Evolutionary conservation across 2,888 invertebrate genomes (phyloP), one percentile per base, ranked within the genome.

Genomic region (Globia sparganii): DNA sequence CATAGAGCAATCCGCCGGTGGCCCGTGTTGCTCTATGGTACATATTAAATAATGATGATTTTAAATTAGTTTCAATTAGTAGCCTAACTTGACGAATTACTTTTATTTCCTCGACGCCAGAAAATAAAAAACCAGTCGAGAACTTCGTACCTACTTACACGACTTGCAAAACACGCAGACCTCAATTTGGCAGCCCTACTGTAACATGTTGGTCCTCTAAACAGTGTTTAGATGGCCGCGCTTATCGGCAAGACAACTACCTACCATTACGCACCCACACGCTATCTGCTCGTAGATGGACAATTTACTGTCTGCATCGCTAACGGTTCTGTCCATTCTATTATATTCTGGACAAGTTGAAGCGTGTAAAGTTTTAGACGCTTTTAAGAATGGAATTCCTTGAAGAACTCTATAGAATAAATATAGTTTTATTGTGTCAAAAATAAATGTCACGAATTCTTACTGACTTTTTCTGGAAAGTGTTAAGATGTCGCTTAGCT

Each of bases 191-290:
- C 86, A 83, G 43, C 78, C 86, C 86, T 86, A 75, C 4, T 5
- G 18, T 9, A 40, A 56, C 61, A 69, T 53, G 53, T 53, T 66
- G 58, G 71, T 59, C 65, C 53, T 77, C 78, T 77, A 72, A 77
- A 84, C 76, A 72, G 76, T 69, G 84, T 74, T 80, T 58, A 79
- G 70, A 71, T 78, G 72, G 61, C 59, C 76, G 71, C 56, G 76
- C 84, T 83, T 86, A 85, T 86, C 84, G 72, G 64, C 65, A 72
- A 75, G 86, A 67, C 75, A 67, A 65, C 76, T 77, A 83, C 68
- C 86, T 86, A 85, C 80, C 75, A 85, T 85, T 86, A 84, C 79
- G 80, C 86, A 70, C 84, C 84, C 86, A 85, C 84, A 61, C 86
- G 67, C 74, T 77, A 86, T 85, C 77, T 72, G 67, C 71, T n/a